These are phyloP conservation scores for Saxidomus purpurata DNA, from an alignment of 1,140 invertebrate genomes.

Conservation along the genomic window DNA sequence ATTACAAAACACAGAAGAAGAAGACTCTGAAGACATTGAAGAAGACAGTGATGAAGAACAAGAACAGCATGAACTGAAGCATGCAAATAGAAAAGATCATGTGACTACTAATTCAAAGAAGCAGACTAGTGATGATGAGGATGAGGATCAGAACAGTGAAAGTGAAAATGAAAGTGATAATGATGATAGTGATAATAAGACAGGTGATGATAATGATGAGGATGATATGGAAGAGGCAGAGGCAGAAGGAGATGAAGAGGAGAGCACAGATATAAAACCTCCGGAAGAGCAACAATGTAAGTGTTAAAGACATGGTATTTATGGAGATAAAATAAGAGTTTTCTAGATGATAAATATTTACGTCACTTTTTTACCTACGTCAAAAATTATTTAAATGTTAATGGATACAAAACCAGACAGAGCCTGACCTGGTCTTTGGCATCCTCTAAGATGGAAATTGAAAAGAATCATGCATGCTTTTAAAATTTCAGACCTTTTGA, in stretches of 20 bases:
- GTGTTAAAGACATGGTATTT: not conserved
- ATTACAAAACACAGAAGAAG: not conserved
- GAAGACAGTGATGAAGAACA: constrained; percentile 42
- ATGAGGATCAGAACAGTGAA: constrained; percentile 70
- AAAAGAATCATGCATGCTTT: too few relatives aligned
- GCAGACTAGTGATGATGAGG: not conserved
- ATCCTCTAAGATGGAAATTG: too few relatives aligned
- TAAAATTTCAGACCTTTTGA: too few relatives aligned
- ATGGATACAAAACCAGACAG: too few relatives aligned
- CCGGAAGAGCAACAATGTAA: constrained; percentile 43
- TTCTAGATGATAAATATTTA: too few relatives aligned
- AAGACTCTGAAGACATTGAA: constrained; percentile 22
- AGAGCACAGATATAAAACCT: constrained; percentile 46
- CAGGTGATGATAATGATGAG: constrained; percentile 87
- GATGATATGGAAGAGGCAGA: constrained; percentile 79
- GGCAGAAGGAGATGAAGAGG: constrained; percentile 67
- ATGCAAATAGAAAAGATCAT: not conserved
- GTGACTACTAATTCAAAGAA: not conserved
- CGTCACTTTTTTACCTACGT: not conserved
- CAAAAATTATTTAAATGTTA: too few relatives aligned
- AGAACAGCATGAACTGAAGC: not conserved
- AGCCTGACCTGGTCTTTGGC: too few relatives aligned
- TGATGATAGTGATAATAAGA: constrained; percentile 54
- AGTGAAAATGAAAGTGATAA: constrained; percentile 86
- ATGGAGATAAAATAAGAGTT: too few relatives aligned